Evolutionary conservation across 1,140 invertebrate genomes (phyloP).

Genomic region (Ceratitis capitata): DNA sequence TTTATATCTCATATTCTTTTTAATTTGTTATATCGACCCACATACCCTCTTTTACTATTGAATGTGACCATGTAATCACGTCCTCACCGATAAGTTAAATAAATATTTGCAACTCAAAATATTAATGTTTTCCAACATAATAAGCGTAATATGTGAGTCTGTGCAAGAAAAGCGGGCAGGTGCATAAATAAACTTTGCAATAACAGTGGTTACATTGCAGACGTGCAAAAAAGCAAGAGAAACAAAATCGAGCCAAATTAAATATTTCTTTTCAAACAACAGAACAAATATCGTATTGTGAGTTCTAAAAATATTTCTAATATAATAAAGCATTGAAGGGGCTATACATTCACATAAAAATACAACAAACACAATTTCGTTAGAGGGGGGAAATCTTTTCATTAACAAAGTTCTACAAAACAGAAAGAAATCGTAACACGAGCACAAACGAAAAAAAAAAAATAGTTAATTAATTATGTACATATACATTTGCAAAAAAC

Average conservation of each 20-base stretch:
- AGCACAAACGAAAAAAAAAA: neutral
- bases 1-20: too few relatives aligned
- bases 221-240: neutral
- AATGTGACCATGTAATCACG: too few relatives aligned
- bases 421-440: neutral
- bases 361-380: constrained; percentile 39
- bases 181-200: neutral
- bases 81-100: too few relatives aligned
- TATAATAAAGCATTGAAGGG: neutral
- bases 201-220: neutral
- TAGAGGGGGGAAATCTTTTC: neutral
- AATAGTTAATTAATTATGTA: neutral
- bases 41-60: too few relatives aligned
- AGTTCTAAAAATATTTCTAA: too few relatives aligned
- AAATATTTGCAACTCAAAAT: too few relatives aligned
- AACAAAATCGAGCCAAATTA: neutral
- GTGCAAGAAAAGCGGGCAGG: neutral
- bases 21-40: too few relatives aligned
- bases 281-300: too few relatives aligned
- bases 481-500: neutral
- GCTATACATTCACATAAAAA: constrained; percentile 15
- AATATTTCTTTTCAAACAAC: neutral
- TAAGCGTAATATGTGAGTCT: neutral
- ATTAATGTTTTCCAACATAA: too few relatives aligned
- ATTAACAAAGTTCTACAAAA: neutral